Evolutionary conservation across 1,140 invertebrate species (phyloP).

Genomic region (Zaprionus kolodkinae): DNA sequence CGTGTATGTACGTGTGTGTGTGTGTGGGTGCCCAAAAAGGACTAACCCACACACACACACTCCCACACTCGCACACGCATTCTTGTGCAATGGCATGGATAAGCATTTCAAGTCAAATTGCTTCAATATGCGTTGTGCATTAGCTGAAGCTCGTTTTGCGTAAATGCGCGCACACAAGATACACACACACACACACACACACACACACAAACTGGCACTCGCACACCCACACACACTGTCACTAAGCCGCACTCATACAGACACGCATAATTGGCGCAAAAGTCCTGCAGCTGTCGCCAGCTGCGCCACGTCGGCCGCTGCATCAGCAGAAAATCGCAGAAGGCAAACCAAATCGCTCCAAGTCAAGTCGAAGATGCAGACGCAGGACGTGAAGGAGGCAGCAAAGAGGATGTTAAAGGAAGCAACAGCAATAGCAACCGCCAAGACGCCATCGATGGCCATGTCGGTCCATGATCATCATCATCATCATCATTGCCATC

Average conservation of each 20-base stretch:
- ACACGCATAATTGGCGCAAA: slow-evolving; percentile 68
- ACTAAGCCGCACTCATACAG: slow-evolving; percentile 6
- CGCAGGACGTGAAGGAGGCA: neutral
- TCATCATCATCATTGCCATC: slow-evolving; percentile 8
- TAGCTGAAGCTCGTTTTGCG: slow-evolving; percentile 74
- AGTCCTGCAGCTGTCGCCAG: slow-evolving; percentile 66
- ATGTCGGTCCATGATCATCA: slow-evolving; percentile 23
- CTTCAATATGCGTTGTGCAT: slow-evolving; percentile 79
- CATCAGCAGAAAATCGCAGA: slow-evolving; percentile 70
- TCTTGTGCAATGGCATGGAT: slow-evolving; percentile 62
- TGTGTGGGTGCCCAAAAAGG: slow-evolving; percentile 8
- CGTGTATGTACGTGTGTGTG: slow-evolving; percentile 23
- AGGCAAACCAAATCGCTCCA: slow-evolving; percentile 3
- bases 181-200: slow-evolving; percentile 14
- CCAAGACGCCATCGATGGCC: slow-evolving; percentile 67
- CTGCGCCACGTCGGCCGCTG: slow-evolving; percentile 67
- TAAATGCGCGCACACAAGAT: slow-evolving; percentile 59
- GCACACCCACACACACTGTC: neutral
- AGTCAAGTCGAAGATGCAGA: neutral
- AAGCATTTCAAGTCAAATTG: slow-evolving; percentile 71
- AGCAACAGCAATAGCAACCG: slow-evolving; percentile 33
- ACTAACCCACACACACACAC: slow-evolving; percentile 12
- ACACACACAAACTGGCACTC: neutral
- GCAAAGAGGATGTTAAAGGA: slow-evolving; percentile 29
- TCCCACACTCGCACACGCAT: slow-evolving; percentile 34